Evolutionary conservation across 1,140 invertebrate species (phyloP).

Genomic region (Eurytemora carolleeae): DNA sequence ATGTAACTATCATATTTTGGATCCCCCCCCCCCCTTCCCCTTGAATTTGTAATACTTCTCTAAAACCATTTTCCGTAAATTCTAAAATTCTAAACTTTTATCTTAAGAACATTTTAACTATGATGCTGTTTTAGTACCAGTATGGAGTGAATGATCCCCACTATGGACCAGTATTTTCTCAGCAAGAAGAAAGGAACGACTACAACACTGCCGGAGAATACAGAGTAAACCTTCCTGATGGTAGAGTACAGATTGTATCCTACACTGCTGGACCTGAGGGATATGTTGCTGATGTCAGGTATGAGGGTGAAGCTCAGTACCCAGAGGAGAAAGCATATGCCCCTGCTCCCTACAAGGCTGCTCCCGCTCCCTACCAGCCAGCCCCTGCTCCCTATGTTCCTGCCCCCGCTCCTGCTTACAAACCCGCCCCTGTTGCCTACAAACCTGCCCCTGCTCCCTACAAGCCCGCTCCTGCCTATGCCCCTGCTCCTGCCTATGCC

Average conservation of each 20-base stretch:
- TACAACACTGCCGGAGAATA: slow-evolving; percentile 18
- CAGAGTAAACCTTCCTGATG: slow-evolving; percentile 19
- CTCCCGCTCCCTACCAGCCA: slow-evolving; percentile 4
- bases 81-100: neutral
- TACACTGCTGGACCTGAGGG: slow-evolving; percentile 18
- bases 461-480: slow-evolving; percentile 11
- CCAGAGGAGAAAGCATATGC: slow-evolving; percentile 6
- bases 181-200: slow-evolving; percentile 18
- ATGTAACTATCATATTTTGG: neutral
- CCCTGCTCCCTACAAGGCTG: neutral
- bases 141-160: slow-evolving; percentile 18
- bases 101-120: neutral
- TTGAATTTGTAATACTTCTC: neutral
- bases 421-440: slow-evolving; percentile 9
- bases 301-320: slow-evolving; percentile 16
- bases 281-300: slow-evolving; percentile 16
- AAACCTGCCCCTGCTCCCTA: slow-evolving; percentile 10
- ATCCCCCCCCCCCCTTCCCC: neutral
- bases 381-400: slow-evolving; percentile 9
- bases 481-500: slow-evolving; percentile 5
- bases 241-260: slow-evolving; percentile 17
- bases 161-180: slow-evolving; percentile 17
- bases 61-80: neutral
- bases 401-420: slow-evolving; percentile 12
- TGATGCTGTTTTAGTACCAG: slow-evolving; percentile 13